Evolutionary conservation across 2,888 invertebrate species (phyloP).

Genomic region (Ophioninae sp.): DNA sequence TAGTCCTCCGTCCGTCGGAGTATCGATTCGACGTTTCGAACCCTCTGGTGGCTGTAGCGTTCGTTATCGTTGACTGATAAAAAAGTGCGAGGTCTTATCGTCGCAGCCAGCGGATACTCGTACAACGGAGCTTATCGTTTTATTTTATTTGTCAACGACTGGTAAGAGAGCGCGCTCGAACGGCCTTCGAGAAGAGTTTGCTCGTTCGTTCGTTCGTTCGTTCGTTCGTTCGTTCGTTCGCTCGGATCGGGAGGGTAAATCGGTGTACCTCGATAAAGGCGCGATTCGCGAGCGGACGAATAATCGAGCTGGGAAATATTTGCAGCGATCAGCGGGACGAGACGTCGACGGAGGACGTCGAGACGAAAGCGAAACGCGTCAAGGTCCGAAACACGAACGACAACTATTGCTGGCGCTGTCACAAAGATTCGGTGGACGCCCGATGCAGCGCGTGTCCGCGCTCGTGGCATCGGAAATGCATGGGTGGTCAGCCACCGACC

Average conservation of each 20-base stretch:
- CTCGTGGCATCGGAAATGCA: slow-evolving; percentile 92
- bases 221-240: not conserved
- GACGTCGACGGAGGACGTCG: slow-evolving; percentile 50
- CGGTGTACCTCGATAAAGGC: too few relatives aligned
- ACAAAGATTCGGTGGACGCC: slow-evolving; percentile 85
- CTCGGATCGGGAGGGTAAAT: too few relatives aligned
- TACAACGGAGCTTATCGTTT: slow-evolving; percentile 35
- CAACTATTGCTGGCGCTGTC: slow-evolving; percentile 95
- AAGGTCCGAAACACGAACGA: slow-evolving; percentile 73
- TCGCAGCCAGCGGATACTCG: slow-evolving; percentile 38
- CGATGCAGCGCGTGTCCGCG: slow-evolving; percentile 92
- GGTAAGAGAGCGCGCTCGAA: not conserved
- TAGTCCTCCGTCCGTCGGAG: slow-evolving; percentile 1
- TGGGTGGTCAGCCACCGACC: slow-evolving; percentile 82
- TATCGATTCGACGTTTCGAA: slow-evolving; percentile 25
- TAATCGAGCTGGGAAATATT: slow-evolving; percentile 11
- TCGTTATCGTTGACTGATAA: slow-evolving; percentile 52
- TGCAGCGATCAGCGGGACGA: slow-evolving; percentile 58
- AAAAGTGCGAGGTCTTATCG: slow-evolving; percentile 40
- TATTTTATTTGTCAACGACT: slow-evolving; percentile 2
- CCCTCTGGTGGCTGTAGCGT: slow-evolving; percentile 5
- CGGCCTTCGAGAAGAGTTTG: not conserved
- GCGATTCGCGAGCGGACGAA: not conserved
- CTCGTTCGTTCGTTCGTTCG: not conserved
- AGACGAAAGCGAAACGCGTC: slow-evolving; percentile 69